Evolutionary conservation across 35 echinoderm and acorn worm species (phyloP).

Genomic region (Heliocidaris tuberculata): DNA sequence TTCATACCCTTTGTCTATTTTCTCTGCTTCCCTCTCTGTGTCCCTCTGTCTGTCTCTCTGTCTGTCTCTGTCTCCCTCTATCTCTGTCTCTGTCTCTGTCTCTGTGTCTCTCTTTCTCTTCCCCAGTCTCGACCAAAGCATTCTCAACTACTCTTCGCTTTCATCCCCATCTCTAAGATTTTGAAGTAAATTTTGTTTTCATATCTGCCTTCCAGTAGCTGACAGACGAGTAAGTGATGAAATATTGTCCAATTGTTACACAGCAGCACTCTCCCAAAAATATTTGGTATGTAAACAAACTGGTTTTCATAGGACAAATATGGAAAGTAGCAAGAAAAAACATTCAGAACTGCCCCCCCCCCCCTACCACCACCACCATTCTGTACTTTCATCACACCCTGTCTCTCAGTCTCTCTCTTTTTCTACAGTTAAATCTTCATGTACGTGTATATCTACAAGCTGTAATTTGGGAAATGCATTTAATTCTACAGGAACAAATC

Average conservation of each 20-base stretch:
- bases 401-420: too few relatives aligned
- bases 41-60: neutral
- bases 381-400: neutral
- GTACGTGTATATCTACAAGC: neutral
- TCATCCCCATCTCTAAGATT: neutral
- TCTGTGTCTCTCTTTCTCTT: neutral
- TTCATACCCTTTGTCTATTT: too few relatives aligned
- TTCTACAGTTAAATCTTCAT: neutral
- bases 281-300: neutral
- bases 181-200: neutral
- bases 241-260: slow-evolving; percentile 12
- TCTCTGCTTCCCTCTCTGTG: neutral
- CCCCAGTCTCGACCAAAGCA: neutral
- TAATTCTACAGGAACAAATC: neutral
- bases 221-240: neutral
- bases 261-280: neutral
- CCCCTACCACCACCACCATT: neutral
- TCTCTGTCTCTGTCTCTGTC: neutral
- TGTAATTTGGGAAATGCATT: too few relatives aligned
- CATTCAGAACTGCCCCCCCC: neutral
- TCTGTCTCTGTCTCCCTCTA: neutral
- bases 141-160: neutral
- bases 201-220: neutral
- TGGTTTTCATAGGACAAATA: neutral
- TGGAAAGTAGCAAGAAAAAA: neutral